Conservation (phyloP, 2,888 invertebrate species). For the Carterocephalus palaemon region DNA sequence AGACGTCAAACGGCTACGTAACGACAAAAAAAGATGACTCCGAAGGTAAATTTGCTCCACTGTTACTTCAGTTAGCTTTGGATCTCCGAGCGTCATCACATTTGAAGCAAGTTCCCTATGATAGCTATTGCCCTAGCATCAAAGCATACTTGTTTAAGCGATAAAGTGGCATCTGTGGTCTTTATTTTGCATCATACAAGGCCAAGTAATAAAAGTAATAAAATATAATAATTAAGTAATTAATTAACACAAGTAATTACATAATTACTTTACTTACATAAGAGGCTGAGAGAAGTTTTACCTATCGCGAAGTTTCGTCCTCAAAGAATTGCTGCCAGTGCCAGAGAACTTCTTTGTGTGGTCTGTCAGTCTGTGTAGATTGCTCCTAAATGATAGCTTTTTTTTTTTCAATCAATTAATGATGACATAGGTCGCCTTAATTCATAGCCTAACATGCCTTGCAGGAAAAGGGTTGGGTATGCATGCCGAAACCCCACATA, state of each 20-base stretch:
- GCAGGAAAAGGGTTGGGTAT: too few relatives aligned
- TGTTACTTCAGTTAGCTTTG: conserved; percentile 25
- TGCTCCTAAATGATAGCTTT: too few relatives aligned
- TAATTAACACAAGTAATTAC: conserved; percentile 29
- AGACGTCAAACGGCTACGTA: conserved; percentile 28
- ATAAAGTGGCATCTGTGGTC: conserved; percentile 24
- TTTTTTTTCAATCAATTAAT: too few relatives aligned
- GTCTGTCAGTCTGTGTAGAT: too few relatives aligned
- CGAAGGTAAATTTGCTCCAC: conserved; percentile 27
- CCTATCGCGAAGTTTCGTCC: conserved; percentile 30
- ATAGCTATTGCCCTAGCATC: conserved; percentile 29
- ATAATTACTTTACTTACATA: too few relatives aligned
- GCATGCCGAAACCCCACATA: too few relatives aligned
- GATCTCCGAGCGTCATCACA: conserved; percentile 27
- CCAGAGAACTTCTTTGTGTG: conserved; percentile 33
- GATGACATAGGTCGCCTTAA: too few relatives aligned
- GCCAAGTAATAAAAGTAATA: too few relatives aligned
- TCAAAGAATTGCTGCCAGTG: conserved; percentile 31
- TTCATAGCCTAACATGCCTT: too few relatives aligned
- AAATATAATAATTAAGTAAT: too few relatives aligned
- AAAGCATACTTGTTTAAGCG: conserved; percentile 26
- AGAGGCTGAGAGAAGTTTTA: conserved; percentile 24
- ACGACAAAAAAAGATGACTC: conserved; percentile 27
- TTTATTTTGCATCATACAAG: conserved; percentile 32
- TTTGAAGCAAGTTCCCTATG: conserved; percentile 31